A percentile compares a stretch with the other conserved stretches of the same genome.
Evolutionary conservation across 1,140 invertebrate species (phyloP).

Genomic region (Atta texana): DNA sequence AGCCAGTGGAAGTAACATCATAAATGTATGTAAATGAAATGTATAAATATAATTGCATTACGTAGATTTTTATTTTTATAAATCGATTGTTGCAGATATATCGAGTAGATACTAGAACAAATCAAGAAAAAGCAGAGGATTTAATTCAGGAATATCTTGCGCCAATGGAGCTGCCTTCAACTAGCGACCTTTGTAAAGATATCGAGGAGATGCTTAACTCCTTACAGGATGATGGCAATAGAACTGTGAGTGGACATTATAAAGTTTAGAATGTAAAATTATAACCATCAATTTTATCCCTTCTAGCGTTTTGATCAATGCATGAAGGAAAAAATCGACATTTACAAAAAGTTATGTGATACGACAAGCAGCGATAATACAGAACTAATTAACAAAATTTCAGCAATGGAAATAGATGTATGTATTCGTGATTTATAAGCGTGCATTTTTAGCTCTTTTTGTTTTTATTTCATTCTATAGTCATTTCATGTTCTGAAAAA

Average conservation of each 20-base stretch:
- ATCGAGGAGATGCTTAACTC: conserved; percentile 75
- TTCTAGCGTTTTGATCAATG: conserved; percentile 30
- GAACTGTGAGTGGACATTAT: background rate
- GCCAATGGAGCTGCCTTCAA: conserved; percentile 74
- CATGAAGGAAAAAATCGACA: background rate
- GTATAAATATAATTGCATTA: background rate
- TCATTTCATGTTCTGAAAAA: background rate
- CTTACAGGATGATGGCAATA: background rate
- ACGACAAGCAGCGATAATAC: conserved; percentile 67
- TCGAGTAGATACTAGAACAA: conserved; percentile 79
- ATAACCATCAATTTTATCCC: background rate
- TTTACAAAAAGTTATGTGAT: background rate
- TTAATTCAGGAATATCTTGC: conserved; percentile 81
- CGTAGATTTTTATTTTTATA: background rate
- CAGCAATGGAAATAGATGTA: conserved; percentile 79
- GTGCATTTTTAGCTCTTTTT: background rate
- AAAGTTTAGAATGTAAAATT: background rate
- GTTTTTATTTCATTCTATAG: background rate
- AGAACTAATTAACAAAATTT: conserved; percentile 80
- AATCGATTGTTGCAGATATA: conserved; percentile 73
- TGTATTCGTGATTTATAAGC: background rate
- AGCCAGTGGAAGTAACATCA: conserved; percentile 37
- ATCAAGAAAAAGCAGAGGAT: conserved; percentile 82
- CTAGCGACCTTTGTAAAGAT: conserved; percentile 69
- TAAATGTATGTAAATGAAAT: conserved; percentile 68